Evolutionary conservation across 2,888 invertebrate genomes (phyloP), one percentile per base, ranked within the genome.

Genomic region (Netelia inedita): DNA sequence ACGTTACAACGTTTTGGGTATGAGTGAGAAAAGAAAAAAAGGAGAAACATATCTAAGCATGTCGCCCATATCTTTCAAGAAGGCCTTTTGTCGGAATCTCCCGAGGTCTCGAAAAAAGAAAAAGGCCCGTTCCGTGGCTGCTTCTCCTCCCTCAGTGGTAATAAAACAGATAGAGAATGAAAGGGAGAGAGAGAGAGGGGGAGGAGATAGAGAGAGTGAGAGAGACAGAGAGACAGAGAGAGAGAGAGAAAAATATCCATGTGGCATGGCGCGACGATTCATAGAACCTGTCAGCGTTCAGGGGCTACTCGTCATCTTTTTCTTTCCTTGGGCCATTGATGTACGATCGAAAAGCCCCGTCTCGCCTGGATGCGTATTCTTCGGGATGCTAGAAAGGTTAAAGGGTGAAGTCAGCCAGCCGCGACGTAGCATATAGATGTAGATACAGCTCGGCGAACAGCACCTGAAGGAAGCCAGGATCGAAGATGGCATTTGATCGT

Each of bases 401-500:
- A 87, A 87, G 87, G 82, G 87, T 87, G 80, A 86, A 86, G 84
- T 83, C 78, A 82, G 72, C 73, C 79, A 75, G 79, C 69, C 71
- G 57, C 78, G 74, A 61, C 57, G 75, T 63, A 69, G 79, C 69
- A 69, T 78, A 83, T 23, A 72, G 57, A 61, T 65, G 46, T 83
- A 75, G 41, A 69, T 23, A 41, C n/a, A 21, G 23, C 16, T 10
- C 53, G 55, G 41, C 50, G 28, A 63, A 63, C 61, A 59, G 53
- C 23, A 50, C 57, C 14, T 43, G 55, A 35, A 41, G 35, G 11
- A 69, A 61, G 41, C 21, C 19, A 74, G 86, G 35, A 87, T 88
- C 87, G 73, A 35, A 86, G 88, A 87, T 87, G 88, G 88, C 86
- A 88, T 90, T 89, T 90, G 87, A 89, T 90, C 89, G 88, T 85